Base-by-base conservation (phyloP, 2,888 invertebrate genomes). In the Apotomis capreana region DNA sequence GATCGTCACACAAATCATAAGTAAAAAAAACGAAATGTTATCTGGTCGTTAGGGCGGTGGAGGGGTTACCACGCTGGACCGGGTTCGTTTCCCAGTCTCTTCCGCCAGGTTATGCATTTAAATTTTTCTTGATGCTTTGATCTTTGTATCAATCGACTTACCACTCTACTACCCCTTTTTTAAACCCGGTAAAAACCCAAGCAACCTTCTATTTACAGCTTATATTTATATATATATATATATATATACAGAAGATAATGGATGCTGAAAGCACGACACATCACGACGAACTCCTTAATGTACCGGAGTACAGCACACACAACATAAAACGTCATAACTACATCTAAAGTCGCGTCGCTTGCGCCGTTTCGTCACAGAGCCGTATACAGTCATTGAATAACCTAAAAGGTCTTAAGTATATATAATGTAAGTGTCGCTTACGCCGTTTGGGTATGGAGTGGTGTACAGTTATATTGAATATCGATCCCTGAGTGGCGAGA, bases 401-500 rank as follows among this genome's bases (percentile, higher is more conserved):
- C 10, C 5, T 10, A 49, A 6, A 49, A 49, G 10, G 49, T 8
- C 49, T 49, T 10, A 49, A 9, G 9, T 9, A 6, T 9, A 49
- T 49, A 10, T 8, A 10, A 49, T 10, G 8, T 10, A 2, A 49
- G 49, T 4, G 10, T 49, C 49, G 49, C 10, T 49, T 49, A 12
- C 9, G 49, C 6, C 49, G 12, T 49, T 49, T 49, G 1, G 8
- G 49, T 0, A 49, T 9, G 49, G 49, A 49, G 49, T 3, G 3
- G 9, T 10, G 49, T 49, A 63, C 59, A 70, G 36, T 65, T 37
- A 40, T 15, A 69, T 54, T 13, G 36, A 64, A 67, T 70, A 62
- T 62, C 52, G 67, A 57, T 59, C 57, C 49, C 55, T 64, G 58
- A 70, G 55, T 74, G 60, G 55, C 44, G 12, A 15, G 65, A 65